phyloP scores from a whole-genome alignment of 2,113 vertebrate genomes.

The Cottus gobio region DNA sequence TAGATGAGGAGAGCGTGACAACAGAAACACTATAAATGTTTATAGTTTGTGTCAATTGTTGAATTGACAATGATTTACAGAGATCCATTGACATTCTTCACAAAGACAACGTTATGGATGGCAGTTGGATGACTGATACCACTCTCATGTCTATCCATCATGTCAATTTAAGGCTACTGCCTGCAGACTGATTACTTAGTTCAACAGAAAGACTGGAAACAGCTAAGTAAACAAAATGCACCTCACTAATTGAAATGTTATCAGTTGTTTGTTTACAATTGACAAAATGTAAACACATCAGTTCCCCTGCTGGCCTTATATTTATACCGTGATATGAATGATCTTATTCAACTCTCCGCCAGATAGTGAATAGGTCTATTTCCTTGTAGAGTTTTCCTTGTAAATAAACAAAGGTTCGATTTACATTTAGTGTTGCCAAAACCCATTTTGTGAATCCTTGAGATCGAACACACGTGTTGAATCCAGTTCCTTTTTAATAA shows the following conservation, averaged over 20 bases:
- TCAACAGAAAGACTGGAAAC: not conserved
- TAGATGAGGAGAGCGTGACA: constrained; percentile 5
- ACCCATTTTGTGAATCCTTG: not conserved
- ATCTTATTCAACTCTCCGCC: not conserved
- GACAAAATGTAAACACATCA: not conserved
- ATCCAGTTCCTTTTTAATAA: not conserved
- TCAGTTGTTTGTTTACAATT: not conserved
- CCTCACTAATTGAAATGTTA: not conserved
- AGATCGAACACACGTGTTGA: not conserved
- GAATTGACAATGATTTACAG: not conserved
- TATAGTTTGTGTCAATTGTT: not conserved
- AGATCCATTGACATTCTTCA: not conserved
- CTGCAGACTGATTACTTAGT: not conserved
- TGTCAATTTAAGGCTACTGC: not conserved
- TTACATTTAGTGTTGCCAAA: not conserved
- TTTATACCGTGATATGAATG: not conserved
- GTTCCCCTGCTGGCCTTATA: not conserved
- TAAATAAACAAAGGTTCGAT: not conserved
- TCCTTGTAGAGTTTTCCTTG: not conserved
- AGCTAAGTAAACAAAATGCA: too few species aligned
- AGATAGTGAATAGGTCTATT: not conserved
- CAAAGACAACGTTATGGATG: not conserved
- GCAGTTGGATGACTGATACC: not conserved
- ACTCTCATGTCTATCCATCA: not conserved
- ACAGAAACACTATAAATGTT: constrained; percentile 6